phyloP scores from a whole-genome alignment of 2,113 vertebrate genomes.

The Chrysemys picta region DNA sequence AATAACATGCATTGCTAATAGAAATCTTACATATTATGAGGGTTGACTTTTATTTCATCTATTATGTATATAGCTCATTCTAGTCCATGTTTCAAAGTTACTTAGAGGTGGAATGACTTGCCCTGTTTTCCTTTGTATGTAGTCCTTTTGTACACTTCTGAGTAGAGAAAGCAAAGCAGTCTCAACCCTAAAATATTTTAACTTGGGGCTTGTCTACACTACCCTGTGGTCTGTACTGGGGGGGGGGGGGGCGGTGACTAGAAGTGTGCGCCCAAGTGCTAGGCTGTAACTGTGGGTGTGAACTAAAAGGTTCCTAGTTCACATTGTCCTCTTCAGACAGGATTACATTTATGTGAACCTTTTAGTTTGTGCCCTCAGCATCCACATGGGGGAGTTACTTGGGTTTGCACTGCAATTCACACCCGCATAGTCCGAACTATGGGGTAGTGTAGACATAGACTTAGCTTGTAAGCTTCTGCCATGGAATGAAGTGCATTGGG shows the following conservation, averaged over 20 bases:
- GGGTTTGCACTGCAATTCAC: neutral
- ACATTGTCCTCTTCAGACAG: too few relatives aligned
- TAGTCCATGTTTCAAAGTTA: too few relatives aligned
- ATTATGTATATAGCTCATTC: neutral
- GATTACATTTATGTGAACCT: neutral
- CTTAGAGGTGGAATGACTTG: neutral
- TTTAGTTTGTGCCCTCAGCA: neutral
- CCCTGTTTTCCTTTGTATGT: neutral
- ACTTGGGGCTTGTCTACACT: neutral
- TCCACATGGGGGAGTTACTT: neutral
- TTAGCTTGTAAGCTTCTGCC: neutral
- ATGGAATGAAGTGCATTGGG: too few relatives aligned
- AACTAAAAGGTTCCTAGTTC: too few relatives aligned
- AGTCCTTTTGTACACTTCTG: neutral
- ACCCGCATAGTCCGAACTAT: neutral
- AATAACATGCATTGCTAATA: neutral
- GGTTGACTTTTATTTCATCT: neutral
- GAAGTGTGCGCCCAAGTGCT: too few relatives aligned
- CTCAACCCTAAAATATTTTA: neutral
- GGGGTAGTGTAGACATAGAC: neutral
- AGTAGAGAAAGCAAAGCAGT: neutral
- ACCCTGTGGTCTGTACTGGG: too few relatives aligned
- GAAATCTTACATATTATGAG: neutral
- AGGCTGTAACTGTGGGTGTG: too few relatives aligned
- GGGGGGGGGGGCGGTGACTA: too few relatives aligned